These are phyloP conservation scores for Clanis bilineata DNA, from an alignment of 2,888 invertebrate genomes.

Conservation along the genomic window DNA sequence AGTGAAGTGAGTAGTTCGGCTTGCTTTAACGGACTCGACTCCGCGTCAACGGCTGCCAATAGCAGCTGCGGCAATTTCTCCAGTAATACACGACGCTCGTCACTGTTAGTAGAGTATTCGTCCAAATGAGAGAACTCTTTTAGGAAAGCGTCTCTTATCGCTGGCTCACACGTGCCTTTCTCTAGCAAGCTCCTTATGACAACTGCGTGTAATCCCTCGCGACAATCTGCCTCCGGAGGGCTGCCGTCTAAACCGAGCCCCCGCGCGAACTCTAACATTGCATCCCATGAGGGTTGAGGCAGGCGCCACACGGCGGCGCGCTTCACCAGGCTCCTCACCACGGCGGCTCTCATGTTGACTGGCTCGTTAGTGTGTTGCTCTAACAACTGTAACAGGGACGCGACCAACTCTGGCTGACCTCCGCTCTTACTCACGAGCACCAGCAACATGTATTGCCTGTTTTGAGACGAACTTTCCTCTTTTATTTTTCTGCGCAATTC, in stretches of 20 bases:
- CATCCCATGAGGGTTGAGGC: slow-evolving; percentile 47
- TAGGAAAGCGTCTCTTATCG: slow-evolving; percentile 41
- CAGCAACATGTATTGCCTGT: slow-evolving; percentile 57
- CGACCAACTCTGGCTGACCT: slow-evolving; percentile 43
- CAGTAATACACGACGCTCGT: slow-evolving; percentile 40
- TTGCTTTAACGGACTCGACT: slow-evolving; percentile 24
- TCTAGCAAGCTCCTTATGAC: slow-evolving; percentile 49
- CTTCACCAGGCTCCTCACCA: slow-evolving; percentile 60
- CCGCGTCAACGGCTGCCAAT: slow-evolving; percentile 27
- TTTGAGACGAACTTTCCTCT: slow-evolving; percentile 45
- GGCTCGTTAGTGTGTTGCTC: slow-evolving; percentile 54
- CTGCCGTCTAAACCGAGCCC: slow-evolving; percentile 58
- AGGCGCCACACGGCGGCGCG: slow-evolving; percentile 58
- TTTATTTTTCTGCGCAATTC: slow-evolving; percentile 49
- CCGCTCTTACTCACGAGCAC: slow-evolving; percentile 66
- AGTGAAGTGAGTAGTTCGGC: slow-evolving; percentile 32
- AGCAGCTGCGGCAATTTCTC: slow-evolving; percentile 37
- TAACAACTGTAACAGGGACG: slow-evolving; percentile 45
- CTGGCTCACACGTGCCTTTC: slow-evolving; percentile 27
- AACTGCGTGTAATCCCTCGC: slow-evolving; percentile 59
- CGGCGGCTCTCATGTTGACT: slow-evolving; percentile 50
- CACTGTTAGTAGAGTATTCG: slow-evolving; percentile 43
- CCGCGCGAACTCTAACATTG: slow-evolving; percentile 47
- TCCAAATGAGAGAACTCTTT: slow-evolving; percentile 45
- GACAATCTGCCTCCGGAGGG: slow-evolving; percentile 42